Conservation (phyloP, 2,888 invertebrate species). For the Augiades crinisus region DNA sequence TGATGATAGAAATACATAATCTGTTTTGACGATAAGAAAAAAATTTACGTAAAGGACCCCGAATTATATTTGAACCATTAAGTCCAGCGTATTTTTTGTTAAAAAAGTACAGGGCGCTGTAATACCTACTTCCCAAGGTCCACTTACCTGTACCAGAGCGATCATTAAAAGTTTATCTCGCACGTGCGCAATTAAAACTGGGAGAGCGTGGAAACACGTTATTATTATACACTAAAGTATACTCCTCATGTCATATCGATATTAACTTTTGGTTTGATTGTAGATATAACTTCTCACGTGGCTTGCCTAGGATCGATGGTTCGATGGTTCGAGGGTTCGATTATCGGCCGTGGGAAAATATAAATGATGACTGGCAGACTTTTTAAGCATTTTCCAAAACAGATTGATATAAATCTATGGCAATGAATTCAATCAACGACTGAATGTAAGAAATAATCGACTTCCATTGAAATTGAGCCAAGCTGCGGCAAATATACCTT, state of each 20-base stretch:
- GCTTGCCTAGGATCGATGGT: neutral
- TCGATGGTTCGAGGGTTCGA: no score
- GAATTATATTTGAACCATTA: no score
- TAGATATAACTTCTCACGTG: no score
- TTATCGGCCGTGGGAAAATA: no score
- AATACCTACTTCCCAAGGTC: slow-evolving; percentile 13
- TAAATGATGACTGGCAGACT: neutral
- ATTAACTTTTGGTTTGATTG: no score
- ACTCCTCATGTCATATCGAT: neutral
- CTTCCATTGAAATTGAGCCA: slow-evolving; percentile 5
- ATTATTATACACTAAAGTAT: slow-evolving; percentile 5
- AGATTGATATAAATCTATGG: neutral
- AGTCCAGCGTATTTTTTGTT: no score
- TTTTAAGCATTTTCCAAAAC: neutral
- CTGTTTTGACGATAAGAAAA: no score
- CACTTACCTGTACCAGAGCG: slow-evolving; percentile 2
- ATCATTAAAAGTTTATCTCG: slow-evolving; percentile 22
- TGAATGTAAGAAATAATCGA: neutral
- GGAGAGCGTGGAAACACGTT: neutral
- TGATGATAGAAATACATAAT: no score
- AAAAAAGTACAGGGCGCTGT: no score
- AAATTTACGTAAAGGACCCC: no score
- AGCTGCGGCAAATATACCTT: neutral
- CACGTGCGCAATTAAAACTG: slow-evolving; percentile 17
- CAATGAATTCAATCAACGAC: neutral